Percentiles rank a stretch among this genome's conserved stretches.
phyloP scores from a whole-genome alignment of 2,888 invertebrate genomes.

The Argyra leucocephala region DNA sequence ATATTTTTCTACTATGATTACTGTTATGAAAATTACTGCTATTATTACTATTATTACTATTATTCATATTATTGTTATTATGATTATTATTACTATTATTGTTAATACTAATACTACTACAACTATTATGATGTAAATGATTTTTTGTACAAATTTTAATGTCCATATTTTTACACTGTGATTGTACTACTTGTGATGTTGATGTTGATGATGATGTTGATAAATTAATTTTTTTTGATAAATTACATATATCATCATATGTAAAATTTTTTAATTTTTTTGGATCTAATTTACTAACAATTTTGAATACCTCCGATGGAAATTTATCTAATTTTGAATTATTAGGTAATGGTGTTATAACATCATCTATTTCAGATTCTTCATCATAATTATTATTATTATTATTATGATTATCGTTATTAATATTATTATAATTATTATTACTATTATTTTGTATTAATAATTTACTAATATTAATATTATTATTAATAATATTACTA shows the following conservation, averaged over 20 bases:
- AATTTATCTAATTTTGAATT: conserved; percentile 24
- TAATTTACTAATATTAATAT: no score
- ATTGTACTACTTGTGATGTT: conserved; percentile 15
- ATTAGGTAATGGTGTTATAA: conserved; percentile 35
- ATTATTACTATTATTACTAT: no score
- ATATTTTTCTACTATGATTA: not conserved
- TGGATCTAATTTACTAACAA: conserved; percentile 35
- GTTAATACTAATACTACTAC: no score
- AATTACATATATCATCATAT: conserved; percentile 25
- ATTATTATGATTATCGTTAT: conserved; percentile 15
- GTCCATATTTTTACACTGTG: conserved; percentile 10
- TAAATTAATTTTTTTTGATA: conserved; percentile 25
- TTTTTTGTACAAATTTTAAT: conserved; percentile 7
- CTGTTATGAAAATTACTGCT: no score
- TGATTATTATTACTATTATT: no score
- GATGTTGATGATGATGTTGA: conserved; percentile 18
- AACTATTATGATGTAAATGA: no score
- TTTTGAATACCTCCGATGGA: conserved; percentile 37
- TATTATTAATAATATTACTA: not conserved
- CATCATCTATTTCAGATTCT: conserved; percentile 33
- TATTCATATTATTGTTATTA: no score
- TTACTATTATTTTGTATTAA: not conserved
- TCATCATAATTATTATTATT: conserved; percentile 15
- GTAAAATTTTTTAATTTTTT: conserved; percentile 36
- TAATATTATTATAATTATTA: conserved; percentile 15